phyloP scores from a whole-genome alignment of 35 echinoderm and acorn worm species.

The Heliocidaris erythrogramma region DNA sequence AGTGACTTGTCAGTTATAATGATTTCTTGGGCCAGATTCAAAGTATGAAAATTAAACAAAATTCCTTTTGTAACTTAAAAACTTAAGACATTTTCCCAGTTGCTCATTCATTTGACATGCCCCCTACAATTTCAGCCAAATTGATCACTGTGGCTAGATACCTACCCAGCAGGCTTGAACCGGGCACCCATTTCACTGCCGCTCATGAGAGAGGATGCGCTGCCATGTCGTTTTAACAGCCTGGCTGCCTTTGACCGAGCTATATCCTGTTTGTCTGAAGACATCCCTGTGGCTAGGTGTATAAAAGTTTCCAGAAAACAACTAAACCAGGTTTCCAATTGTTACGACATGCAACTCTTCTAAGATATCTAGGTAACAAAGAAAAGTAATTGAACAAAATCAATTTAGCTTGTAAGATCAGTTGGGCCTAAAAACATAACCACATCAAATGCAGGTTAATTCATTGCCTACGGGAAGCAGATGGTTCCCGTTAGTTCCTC shows the following conservation, averaged over 20 bases:
- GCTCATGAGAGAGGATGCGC: conserved; percentile 93
- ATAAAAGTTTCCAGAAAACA: not conserved
- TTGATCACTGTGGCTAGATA: not conserved
- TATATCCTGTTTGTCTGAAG: conserved; percentile 81
- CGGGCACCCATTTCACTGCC: conserved; percentile 83
- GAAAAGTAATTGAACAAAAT: not conserved
- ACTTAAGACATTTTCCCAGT: not conserved
- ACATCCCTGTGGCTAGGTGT: not conserved
- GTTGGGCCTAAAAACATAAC: not conserved
- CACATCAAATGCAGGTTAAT: not conserved
- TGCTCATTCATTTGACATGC: not conserved
- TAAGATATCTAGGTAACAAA: not conserved
- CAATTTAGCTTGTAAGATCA: not conserved
- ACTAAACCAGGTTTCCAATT: not conserved
- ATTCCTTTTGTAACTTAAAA: no score
- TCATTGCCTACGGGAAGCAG: not conserved
- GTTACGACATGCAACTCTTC: not conserved
- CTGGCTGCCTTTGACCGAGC: conserved; percentile 88
- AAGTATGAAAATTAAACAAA: no score
- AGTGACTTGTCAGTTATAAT: no score
- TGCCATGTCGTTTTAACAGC: conserved; percentile 86
- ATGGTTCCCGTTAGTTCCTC: not conserved
- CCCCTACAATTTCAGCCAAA: no score
- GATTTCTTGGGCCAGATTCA: no score
- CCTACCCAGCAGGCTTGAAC: conserved; percentile 75